A percentile compares a stretch with the other conserved stretches of the same genome.
Evolutionary conservation across 2,888 invertebrate genomes (phyloP).

Genomic region (Troides aeacus): DNA sequence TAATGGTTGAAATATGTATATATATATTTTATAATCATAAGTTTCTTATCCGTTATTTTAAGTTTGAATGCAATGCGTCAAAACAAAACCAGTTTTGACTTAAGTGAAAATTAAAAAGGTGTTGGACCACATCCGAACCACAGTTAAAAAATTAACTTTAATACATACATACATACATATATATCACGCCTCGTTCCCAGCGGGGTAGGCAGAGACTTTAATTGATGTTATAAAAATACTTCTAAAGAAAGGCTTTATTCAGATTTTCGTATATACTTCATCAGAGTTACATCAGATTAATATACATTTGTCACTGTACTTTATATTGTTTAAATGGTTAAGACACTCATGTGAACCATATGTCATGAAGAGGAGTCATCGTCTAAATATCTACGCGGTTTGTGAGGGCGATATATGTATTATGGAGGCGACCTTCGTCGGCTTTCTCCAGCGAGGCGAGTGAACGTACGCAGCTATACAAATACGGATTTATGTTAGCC

Average conservation of each 20-base stretch:
- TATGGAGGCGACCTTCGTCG: conserved; percentile 15
- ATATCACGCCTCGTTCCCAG: too few species aligned
- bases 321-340: too few species aligned
- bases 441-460: conserved; percentile 21
- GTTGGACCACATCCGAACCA: background rate
- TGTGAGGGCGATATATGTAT: conserved; percentile 3
- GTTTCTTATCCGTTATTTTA: background rate
- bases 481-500: conserved; percentile 10
- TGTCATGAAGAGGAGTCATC: conserved; percentile 3
- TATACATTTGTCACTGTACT: too few species aligned
- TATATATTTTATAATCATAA: background rate
- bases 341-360: background rate
- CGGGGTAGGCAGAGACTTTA: too few species aligned
- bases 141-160: background rate
- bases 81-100: conserved; percentile 11
- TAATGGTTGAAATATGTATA: background rate
- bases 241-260: too few species aligned
- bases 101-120: conserved; percentile 12
- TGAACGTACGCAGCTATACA: background rate
- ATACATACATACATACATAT: too few species aligned
- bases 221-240: background rate
- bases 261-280: too few species aligned
- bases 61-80: background rate
- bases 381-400: conserved; percentile 18
- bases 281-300: too few species aligned